Evolutionary conservation across 2,888 invertebrate species (phyloP), one percentile per base, ranked within the genome.

Genomic region (Cheilosia soror): DNA sequence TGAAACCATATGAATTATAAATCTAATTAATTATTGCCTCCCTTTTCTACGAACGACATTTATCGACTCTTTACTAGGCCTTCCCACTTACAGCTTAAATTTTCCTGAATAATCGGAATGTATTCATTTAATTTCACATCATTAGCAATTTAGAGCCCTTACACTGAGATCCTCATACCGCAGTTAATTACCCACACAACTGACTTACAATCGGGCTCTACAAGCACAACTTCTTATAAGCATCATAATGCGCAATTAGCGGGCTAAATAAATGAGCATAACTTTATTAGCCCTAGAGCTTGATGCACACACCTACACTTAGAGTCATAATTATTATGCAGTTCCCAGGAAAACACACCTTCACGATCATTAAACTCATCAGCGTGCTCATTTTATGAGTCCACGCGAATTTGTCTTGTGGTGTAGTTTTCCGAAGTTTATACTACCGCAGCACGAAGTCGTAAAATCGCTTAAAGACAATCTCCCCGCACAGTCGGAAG

Each of bases 381-480:
- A 31, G 62, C 62, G 42, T 11, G 20, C 31, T 20, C 20, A 33
- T 63, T 29, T 63, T 63, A 63, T 47, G 62, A 47, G 44, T 47
- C 31, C 47, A 20, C 42, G 60, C 40, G 13, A 40, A 6, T n/a
- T 57, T 25, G 9, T n/a, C 15, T 40, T 27, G 7, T 25, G 9
- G 51, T 11, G 5, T 5, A n/a, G 29, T 27, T 27, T 44, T 13
- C 9, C 40, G 7, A 40, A 53, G 11, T 42, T 68, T 44, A 51
- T 55, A 68, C 68, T 27, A 31, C 42, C 40, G 20, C 53, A 68
- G 55, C 68, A 57, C 68, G 68, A 68, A 31, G 55, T 33, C 68
- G 44, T 68, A 44, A 55, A 68, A 68, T 57, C 68, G 42, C 15
- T 40, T 15, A 27, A 27, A 27, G 6, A 27, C 20, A 5, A 49